Percentiles rank a stretch among this genome's conserved stretches.
Evolutionary conservation across 2,888 invertebrate species (phyloP).

Genomic region (Phoronis australis): DNA sequence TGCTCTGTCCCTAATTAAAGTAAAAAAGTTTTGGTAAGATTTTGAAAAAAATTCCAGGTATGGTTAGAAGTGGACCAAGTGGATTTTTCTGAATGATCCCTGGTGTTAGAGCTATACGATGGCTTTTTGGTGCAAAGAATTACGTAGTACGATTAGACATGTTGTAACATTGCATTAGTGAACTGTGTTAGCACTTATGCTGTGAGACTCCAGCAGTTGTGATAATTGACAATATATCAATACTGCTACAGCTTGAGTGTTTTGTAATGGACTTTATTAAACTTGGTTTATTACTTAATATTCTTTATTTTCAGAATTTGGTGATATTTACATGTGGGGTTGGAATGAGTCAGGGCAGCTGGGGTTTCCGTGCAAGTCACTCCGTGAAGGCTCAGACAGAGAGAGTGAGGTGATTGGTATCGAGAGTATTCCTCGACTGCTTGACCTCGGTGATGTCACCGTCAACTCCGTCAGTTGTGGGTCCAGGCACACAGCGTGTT

Average conservation of each 20-base stretch:
- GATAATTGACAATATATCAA: background rate
- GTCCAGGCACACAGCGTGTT: slow-evolving; percentile 69
- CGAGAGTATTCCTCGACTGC: no score
- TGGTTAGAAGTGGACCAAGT: no score
- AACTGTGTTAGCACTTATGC: background rate
- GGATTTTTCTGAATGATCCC: no score
- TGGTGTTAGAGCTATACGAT: no score
- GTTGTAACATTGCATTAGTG: background rate
- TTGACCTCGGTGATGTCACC: slow-evolving; percentile 14
- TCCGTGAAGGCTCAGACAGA: slow-evolving; percentile 19
- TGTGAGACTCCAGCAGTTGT: no score
- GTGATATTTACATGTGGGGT: slow-evolving; percentile 85
- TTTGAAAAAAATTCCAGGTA: no score
- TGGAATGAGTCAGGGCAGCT: slow-evolving; percentile 85
- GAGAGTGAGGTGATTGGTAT: no score
- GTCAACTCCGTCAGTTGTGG: slow-evolving; percentile 65
- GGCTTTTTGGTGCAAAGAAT: no score
- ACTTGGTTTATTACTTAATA: background rate
- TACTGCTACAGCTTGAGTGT: background rate
- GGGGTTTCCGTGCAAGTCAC: slow-evolving; percentile 57
- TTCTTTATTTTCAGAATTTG: slow-evolving; percentile 47
- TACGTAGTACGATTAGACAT: no score
- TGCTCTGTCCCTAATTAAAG: no score
- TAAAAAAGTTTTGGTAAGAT: no score
- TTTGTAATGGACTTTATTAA: background rate